phyloP scores from a whole-genome alignment of 2,888 invertebrate species.

The Hermaeophaga mercurialis region DNA sequence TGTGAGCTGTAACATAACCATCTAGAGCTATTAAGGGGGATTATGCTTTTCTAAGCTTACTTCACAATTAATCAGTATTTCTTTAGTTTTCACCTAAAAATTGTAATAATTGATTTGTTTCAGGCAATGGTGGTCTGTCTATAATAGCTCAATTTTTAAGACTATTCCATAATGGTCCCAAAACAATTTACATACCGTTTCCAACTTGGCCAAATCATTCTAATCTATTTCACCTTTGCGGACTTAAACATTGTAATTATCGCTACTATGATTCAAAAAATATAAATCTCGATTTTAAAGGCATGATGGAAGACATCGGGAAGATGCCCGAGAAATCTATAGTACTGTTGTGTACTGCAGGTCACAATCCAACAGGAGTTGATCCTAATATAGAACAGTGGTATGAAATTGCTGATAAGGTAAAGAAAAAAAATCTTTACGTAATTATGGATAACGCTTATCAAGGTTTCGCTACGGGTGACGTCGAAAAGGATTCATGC shows the following conservation, averaged over 20 bases:
- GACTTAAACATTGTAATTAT: conserved; percentile 16
- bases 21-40: too few relatives aligned
- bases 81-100: too few relatives aligned
- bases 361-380: conserved; percentile 72
- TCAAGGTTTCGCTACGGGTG: conserved; percentile 66
- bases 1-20: too few relatives aligned
- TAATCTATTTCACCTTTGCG: conserved; percentile 67
- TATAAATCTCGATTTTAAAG: conserved; percentile 69
- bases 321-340: conserved; percentile 67
- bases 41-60: too few relatives aligned
- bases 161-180: conserved; percentile 61
- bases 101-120: too few relatives aligned
- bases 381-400: conserved; percentile 66
- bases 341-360: conserved; percentile 68
- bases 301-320: conserved; percentile 66
- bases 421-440: conserved; percentile 62
- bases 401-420: conserved; percentile 64
- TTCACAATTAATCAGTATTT: too few relatives aligned
- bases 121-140: conserved; percentile 69
- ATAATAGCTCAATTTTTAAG: conserved; percentile 67
- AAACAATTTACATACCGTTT: conserved; percentile 65
- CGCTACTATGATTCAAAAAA: conserved; percentile 70
- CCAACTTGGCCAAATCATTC: conserved; percentile 75
- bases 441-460: conserved; percentile 74
- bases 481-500: conserved; percentile 64